A percentile compares a stretch with the other conserved stretches of the same genome.
Conservation (phyloP, 2,888 invertebrate species). For the Lasioglossum pauxillum region DNA sequence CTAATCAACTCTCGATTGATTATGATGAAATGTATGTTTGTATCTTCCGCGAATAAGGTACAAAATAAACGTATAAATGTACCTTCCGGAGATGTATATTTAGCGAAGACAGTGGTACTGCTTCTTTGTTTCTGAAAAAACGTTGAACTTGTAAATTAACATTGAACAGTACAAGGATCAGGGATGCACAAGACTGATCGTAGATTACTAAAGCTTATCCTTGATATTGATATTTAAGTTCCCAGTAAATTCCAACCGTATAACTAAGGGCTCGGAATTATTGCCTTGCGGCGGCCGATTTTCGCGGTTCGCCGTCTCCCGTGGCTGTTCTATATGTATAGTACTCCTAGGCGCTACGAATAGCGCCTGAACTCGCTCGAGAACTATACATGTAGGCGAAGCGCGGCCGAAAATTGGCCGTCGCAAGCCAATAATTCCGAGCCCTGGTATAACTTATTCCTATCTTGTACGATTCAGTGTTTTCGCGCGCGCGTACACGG, state of each 20-base stretch:
- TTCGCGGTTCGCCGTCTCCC: no score
- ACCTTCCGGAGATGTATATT: slow-evolving; percentile 30
- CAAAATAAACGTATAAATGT: no score
- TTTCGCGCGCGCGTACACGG: not conserved
- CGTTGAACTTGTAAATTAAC: slow-evolving; percentile 28
- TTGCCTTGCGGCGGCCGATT: no score
- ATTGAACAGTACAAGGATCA: slow-evolving; percentile 50
- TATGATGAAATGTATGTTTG: slow-evolving; percentile 28
- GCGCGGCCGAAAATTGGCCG: no score
- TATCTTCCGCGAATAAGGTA: no score
- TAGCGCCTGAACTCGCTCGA: no score
- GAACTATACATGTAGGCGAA: no score
- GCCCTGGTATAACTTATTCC: slow-evolving; percentile 20
- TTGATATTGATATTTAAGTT: slow-evolving; percentile 49
- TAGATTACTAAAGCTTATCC: slow-evolving; percentile 27
- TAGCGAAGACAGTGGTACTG: slow-evolving; percentile 7
- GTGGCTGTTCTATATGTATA: no score
- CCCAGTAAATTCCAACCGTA: slow-evolving; percentile 14
- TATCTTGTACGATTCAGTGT: slow-evolving; percentile 39
- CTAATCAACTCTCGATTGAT: not conserved
- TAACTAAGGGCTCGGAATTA: not conserved
- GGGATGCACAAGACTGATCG: slow-evolving; percentile 59
- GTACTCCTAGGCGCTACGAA: no score
- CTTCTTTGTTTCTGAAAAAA: slow-evolving; percentile 2
- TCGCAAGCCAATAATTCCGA: no score